phyloP scores from a whole-genome alignment of 2,888 invertebrate species.

The Ormia ochracea region DNA sequence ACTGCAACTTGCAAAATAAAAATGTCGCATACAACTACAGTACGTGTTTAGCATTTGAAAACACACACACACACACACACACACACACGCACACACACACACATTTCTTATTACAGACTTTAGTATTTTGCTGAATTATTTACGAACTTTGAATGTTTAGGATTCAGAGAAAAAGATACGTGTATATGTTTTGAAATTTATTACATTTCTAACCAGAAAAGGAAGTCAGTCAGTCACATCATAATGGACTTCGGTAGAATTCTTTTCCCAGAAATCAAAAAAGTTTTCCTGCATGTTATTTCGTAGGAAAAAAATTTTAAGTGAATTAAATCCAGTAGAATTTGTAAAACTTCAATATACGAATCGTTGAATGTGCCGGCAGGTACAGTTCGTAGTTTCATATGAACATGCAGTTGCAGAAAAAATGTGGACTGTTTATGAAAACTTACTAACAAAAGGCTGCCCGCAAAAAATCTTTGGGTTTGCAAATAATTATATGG shows the following conservation, averaged over 20 bases:
- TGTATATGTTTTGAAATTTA: constrained; percentile 3
- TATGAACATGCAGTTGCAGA: neutral
- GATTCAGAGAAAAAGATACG: constrained; percentile 16
- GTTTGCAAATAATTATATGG: neutral
- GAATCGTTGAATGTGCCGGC: constrained; percentile 1
- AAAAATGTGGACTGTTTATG: neutral
- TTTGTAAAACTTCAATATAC: constrained; percentile 44
- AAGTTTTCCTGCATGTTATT: neutral
- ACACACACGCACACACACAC: too few species aligned
- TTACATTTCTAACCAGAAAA: constrained; percentile 45
- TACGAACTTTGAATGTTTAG: constrained; percentile 50
- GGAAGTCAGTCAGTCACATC: constrained; percentile 26
- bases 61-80: too few species aligned
- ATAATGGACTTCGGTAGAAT: neutral
- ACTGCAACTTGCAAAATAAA: constrained; percentile 31
- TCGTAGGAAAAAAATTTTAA: neutral
- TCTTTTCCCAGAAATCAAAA: neutral
- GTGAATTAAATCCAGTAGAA: constrained; percentile 54
- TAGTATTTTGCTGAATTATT: constrained; percentile 46
- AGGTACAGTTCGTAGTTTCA: constrained; percentile 1
- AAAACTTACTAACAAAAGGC: constrained; percentile 22
- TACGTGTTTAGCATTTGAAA: constrained; percentile 62
- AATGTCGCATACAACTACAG: constrained; percentile 55
- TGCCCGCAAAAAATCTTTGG: constrained; percentile 10
- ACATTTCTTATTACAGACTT: too few species aligned